These are phyloP conservation scores for Adelognathus sp. DNA, from an alignment of 2,888 invertebrate genomes.

Conservation along the genomic window DNA sequence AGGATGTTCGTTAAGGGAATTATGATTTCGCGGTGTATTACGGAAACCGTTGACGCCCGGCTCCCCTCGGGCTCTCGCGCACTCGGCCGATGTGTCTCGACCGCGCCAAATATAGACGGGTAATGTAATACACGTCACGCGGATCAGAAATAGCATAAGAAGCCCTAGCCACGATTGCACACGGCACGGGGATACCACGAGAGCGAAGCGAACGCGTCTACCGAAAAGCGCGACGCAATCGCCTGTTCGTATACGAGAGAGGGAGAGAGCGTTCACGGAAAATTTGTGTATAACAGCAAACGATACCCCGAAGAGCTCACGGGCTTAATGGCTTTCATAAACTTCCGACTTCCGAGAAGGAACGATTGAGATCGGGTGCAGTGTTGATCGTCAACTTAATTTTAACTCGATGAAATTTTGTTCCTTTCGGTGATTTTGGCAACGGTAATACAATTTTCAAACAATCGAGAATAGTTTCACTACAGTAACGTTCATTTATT, in stretches of 20 bases:
- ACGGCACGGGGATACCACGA: constrained; percentile 79
- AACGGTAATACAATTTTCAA: background rate
- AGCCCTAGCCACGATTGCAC: constrained; percentile 82
- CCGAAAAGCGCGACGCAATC: constrained; percentile 31
- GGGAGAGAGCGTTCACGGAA: constrained; percentile 37
- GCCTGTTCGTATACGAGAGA: constrained; percentile 49
- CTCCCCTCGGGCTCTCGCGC: constrained; percentile 13
- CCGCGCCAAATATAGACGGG: constrained; percentile 83
- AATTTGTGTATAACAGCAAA: constrained; percentile 46
- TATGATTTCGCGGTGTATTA: constrained; percentile 51
- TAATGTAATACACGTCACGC: constrained; percentile 83
- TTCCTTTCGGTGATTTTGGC: background rate
- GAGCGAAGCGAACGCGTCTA: constrained; percentile 17
- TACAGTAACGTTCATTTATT: background rate
- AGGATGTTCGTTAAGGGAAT: constrained; percentile 45
- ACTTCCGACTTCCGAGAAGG: background rate
- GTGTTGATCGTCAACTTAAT: background rate
- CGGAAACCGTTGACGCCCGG: constrained; percentile 31
- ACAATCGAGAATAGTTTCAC: background rate
- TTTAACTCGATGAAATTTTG: background rate
- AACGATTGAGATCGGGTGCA: background rate
- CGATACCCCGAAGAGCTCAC: background rate
- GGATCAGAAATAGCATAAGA: constrained; percentile 83
- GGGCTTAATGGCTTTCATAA: background rate
- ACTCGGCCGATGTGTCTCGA: constrained; percentile 62